Evolutionary conservation across 2,113 vertebrate species (phyloP).

Genomic region (Casuarius casuarius): DNA sequence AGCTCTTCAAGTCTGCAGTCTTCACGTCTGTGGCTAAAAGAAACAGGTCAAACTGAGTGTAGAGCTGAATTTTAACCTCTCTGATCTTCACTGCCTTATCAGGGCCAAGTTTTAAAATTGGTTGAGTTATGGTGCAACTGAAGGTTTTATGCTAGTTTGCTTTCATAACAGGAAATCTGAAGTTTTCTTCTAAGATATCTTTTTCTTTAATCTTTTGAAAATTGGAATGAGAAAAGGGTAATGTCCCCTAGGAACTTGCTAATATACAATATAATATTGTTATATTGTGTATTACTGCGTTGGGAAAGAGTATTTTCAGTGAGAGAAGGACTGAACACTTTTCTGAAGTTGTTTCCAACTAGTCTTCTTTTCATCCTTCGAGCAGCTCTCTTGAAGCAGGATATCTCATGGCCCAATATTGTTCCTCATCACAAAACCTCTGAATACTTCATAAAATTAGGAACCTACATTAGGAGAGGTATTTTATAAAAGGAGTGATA

Average conservation of each 20-base stretch:
- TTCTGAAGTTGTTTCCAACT: neutral
- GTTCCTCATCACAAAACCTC: neutral
- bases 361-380: neutral
- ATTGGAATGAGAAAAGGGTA: neutral
- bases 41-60: neutral
- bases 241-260: neutral
- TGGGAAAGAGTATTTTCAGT: neutral
- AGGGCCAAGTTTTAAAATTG: neutral
- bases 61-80: neutral
- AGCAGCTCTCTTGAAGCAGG: neutral
- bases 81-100: neutral
- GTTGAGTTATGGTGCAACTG: rapidly evolving
- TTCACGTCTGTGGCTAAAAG: neutral
- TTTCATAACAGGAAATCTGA: neutral
- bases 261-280: neutral
- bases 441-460: neutral
- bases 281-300: neutral
- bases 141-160: neutral
- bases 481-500: neutral
- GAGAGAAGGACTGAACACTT: neutral
- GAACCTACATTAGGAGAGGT: neutral
- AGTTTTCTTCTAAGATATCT: neutral
- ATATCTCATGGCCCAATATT: neutral
- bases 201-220: neutral
- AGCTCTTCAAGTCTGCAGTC: neutral